These are phyloP conservation scores for Caenorhabditis brenneri DNA, from an alignment of 1,140 invertebrate genomes.

Conservation along the genomic window DNA sequence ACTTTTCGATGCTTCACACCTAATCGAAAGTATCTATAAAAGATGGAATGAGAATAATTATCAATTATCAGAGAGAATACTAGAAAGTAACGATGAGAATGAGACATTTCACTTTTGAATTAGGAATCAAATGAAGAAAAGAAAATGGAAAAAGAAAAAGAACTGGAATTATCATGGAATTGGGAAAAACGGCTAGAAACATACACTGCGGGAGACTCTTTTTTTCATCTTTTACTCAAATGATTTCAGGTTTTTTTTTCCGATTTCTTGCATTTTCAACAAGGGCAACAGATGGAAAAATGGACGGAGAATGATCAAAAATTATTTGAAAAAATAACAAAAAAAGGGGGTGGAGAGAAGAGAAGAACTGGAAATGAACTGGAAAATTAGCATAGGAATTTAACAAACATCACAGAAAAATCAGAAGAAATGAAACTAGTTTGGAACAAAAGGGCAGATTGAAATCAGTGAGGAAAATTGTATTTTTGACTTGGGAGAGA, in stretches of 20 bases:
- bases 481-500: too few species aligned
- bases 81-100: slow-evolving; percentile 15
- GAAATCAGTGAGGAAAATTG: too few species aligned
- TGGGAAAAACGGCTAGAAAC: not conserved
- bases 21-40: too few species aligned
- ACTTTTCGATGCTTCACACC: too few species aligned
- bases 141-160: too few species aligned
- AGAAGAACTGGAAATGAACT: not conserved
- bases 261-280: not conserved
- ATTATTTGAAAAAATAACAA: not conserved
- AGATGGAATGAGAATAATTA: too few species aligned
- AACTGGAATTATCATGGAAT: slow-evolving; percentile 3
- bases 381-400: not conserved
- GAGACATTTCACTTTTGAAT: not conserved
- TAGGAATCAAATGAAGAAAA: not conserved
- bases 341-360: too few species aligned
- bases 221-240: not conserved
- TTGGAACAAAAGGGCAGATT: not conserved
- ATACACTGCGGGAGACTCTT: not conserved
- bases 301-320: not conserved
- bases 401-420: not conserved
- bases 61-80: not conserved
- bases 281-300: not conserved
- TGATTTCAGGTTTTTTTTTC: slow-evolving; percentile 3
- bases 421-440: not conserved